These are phyloP conservation scores for Melanogrammus aeglefinus DNA, from an alignment of 2,797 vertebrate genomes.

Conservation along the genomic window DNA sequence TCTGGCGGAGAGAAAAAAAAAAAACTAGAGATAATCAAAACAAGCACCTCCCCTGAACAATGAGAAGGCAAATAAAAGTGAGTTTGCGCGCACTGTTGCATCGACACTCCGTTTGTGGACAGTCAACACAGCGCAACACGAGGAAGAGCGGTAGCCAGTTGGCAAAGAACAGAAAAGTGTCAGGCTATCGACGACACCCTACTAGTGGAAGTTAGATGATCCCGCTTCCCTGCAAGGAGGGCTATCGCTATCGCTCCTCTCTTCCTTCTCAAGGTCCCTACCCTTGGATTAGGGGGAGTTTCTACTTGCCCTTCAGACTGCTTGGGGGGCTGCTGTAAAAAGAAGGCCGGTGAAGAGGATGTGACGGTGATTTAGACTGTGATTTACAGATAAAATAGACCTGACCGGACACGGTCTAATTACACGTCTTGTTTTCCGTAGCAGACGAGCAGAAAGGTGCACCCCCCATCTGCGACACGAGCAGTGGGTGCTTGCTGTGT, in stretches of 20 bases:
- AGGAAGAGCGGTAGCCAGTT: neutral
- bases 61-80: conserved; percentile 33
- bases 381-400: neutral
- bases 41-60: neutral
- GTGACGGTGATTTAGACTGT: neutral
- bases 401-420: neutral
- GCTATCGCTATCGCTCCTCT: neutral
- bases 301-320: neutral
- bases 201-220: neutral
- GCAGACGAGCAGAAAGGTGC: conserved; percentile 30
- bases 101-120: conserved; percentile 49
- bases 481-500: conserved; percentile 8
- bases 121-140: conserved; percentile 42
- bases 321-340: neutral
- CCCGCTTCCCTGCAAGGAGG: neutral
- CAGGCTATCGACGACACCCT: neutral
- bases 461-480: conserved; percentile 32
- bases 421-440: neutral
- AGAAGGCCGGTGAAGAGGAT: neutral
- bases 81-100: conserved; percentile 38
- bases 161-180: neutral
- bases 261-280: neutral
- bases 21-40: conserved; percentile 6
- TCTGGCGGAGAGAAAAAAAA: conserved; percentile 18
- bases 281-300: conserved; percentile 1